Conservation (phyloP, 2,888 invertebrate genomes). For the Heliconius erato region DNA sequence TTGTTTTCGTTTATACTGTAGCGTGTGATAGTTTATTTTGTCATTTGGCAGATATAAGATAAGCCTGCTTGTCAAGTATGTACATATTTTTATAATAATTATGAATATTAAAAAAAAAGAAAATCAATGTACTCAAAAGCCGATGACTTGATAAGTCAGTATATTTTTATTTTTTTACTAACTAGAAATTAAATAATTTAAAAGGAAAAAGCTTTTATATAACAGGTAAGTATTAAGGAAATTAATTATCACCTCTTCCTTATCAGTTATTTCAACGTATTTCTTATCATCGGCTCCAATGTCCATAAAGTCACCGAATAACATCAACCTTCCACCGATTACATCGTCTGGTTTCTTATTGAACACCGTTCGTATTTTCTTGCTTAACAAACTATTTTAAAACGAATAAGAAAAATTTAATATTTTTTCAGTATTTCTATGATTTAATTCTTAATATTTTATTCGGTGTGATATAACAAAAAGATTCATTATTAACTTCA, state of each 20-base stretch:
- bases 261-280: constrained; percentile 88
- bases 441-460: too few species aligned
- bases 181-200: not conserved
- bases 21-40: too few species aligned
- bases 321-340: constrained; percentile 82
- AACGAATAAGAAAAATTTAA: not conserved
- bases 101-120: too few species aligned
- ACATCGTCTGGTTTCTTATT: constrained; percentile 79
- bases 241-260: constrained; percentile 80
- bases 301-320: constrained; percentile 90
- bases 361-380: constrained; percentile 86
- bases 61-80: too few species aligned
- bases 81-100: too few species aligned
- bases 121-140: not conserved
- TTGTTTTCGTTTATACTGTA: too few species aligned
- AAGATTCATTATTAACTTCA: too few species aligned
- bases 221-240: not conserved
- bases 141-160: not conserved
- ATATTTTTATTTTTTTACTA: not conserved
- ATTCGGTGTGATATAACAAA: too few species aligned
- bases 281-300: constrained; percentile 82
- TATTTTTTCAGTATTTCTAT: too few species aligned
- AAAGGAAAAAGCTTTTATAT: not conserved
- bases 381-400: constrained; percentile 78
- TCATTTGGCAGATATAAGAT: too few species aligned